These are phyloP conservation scores for Axis porcinus DNA, from an alignment of 2,113 vertebrate genomes.

Conservation along the genomic window DNA sequence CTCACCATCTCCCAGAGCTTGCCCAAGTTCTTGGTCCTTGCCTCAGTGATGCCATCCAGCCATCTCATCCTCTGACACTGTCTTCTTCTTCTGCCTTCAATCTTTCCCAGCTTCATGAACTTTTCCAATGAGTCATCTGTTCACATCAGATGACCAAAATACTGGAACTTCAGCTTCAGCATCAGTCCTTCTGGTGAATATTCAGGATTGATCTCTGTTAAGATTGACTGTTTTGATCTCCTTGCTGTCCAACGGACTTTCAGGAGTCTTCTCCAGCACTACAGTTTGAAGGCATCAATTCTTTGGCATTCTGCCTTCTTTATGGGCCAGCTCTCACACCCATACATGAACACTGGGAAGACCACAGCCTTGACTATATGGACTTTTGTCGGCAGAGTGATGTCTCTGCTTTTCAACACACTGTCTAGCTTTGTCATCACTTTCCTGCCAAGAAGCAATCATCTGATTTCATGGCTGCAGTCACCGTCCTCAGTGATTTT, in stretches of 20 bases:
- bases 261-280: neutral
- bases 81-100: neutral
- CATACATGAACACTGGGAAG: neutral
- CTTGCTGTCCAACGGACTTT: neutral
- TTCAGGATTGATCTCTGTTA: neutral
- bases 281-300: neutral
- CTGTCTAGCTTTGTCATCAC: neutral
- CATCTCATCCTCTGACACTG: neutral
- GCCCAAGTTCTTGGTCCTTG: neutral
- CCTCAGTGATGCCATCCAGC: neutral
- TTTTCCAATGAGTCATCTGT: neutral
- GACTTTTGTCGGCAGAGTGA: neutral
- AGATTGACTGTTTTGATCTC: neutral
- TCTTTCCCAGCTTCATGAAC: neutral
- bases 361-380: neutral
- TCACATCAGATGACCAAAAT: neutral
- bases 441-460: neutral
- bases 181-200: neutral
- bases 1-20: neutral
- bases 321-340: neutral
- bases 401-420: neutral
- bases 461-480: neutral
- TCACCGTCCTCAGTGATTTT: neutral
- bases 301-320: neutral
- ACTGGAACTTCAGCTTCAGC: neutral